Evolutionary conservation across 1,140 invertebrate species (phyloP), one percentile per base, ranked within the genome.

Genomic region (Platyura marginata): DNA sequence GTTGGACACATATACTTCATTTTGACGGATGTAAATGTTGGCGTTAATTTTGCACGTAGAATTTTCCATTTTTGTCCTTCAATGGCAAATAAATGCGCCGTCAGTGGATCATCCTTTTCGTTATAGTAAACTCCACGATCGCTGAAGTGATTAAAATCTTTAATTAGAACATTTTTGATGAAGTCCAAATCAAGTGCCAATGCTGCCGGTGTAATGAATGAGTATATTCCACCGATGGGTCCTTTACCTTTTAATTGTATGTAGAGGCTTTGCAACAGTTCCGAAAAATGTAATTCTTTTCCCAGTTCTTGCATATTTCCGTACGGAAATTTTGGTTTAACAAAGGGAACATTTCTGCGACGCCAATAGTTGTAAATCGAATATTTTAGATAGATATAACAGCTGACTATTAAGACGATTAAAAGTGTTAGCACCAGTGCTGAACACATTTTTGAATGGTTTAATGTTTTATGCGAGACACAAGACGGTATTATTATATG

Each of bases 91-190:
- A 65, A 9, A 47, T 56, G 59, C 1, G 49, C 38, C 18, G 44
- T 47, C 3, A 59, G 50, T 0, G 62, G 38, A 11, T 47, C 42
- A 42, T 60, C 57, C 0, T 41, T 21, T 13, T 49, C 39, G 20
- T 48, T 42, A 25, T 35, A 43, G 21, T 41, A 23, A 13, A 44
- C 34, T 10, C 43, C 49, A 43, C 59, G 51, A 33, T 67, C 54
- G 0, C 33, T 3, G 33, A 69, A 69, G 22, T 60, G 45, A 29
- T 60, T 47, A 42, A 69, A 71, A 40, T 70, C 68, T 43, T 66
- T 69, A 2, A 68, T 51, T 8, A 67, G 21, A 11, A 71, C 41
- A 3, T 59, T 44, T 42, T 66, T 68, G 0, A 69, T 46, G 0
- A 68, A 36, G 2, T 65, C 55, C 0, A 61, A 53, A 45, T 70